Evolutionary conservation across 2,888 invertebrate genomes (phyloP).

Genomic region (Caenorhabditis panamensis): DNA sequence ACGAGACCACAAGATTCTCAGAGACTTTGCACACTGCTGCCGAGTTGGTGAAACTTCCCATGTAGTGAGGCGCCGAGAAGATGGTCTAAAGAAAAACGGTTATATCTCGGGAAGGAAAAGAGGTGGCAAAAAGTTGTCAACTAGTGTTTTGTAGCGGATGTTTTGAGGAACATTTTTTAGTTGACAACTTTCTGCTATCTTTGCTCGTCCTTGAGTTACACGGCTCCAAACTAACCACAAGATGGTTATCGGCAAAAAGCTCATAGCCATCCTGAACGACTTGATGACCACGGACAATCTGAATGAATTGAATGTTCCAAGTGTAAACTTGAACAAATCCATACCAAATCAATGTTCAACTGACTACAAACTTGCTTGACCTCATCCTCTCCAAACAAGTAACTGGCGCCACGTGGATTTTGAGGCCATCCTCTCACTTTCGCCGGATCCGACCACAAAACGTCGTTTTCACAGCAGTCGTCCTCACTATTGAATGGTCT

Average conservation of each 20-base stretch:
- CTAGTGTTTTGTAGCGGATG: too few relatives aligned
- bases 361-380: conserved; percentile 83
- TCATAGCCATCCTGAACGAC: conserved; percentile 79
- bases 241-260: conserved; percentile 56
- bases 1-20: conserved; percentile 47
- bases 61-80: conserved; percentile 73
- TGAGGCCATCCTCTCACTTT: conserved; percentile 49
- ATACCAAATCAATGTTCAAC: conserved; percentile 82
- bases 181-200: neutral
- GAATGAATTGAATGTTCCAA: neutral
- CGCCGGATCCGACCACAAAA: conserved; percentile 67
- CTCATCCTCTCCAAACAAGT: conserved; percentile 84
- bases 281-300: conserved; percentile 84
- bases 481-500: conserved; percentile 46
- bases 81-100: conserved; percentile 56
- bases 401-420: conserved; percentile 83
- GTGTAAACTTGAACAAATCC: neutral
- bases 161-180: neutral
- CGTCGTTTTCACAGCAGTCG: conserved; percentile 64
- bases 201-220: neutral
- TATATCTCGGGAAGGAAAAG: too few relatives aligned
- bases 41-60: conserved; percentile 62
- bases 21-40: conserved; percentile 56
- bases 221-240: conserved; percentile 40
- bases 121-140: too few relatives aligned